phyloP scores from a whole-genome alignment of 2,113 vertebrate species.

The Etheostoma spectabile region DNA sequence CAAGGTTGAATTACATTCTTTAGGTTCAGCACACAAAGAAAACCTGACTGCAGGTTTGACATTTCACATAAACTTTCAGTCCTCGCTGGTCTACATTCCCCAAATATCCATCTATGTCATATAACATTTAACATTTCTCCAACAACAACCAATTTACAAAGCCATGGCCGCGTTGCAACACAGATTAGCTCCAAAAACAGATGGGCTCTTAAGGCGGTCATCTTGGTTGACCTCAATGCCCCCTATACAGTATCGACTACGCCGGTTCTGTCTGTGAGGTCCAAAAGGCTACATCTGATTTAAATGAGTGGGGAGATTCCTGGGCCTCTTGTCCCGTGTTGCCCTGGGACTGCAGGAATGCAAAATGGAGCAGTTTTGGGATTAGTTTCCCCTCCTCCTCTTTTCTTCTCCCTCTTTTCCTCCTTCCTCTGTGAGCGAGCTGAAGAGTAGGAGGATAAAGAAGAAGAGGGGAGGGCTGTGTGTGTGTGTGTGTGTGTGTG shows the following conservation, averaged over 20 bases:
- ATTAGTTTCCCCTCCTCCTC: slow-evolving; percentile 75
- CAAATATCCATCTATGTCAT: slow-evolving; percentile 1
- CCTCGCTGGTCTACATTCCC: slow-evolving; percentile 2
- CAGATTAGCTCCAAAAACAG: background rate
- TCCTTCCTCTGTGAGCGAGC: slow-evolving; percentile 41
- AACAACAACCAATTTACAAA: background rate
- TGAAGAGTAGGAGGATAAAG: slow-evolving; percentile 32
- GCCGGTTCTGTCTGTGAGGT: slow-evolving; percentile 24
- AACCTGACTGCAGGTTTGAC: slow-evolving; percentile 2
- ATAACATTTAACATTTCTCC: background rate
- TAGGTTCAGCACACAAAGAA: background rate
- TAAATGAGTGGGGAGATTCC: slow-evolving; percentile 75
- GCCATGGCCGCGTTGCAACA: background rate
- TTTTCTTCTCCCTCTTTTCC: slow-evolving; percentile 55
- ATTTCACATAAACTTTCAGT: background rate
- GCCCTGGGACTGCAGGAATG: slow-evolving; percentile 77
- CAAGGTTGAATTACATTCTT: background rate
- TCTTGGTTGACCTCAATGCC: slow-evolving; percentile 30
- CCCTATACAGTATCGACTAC: background rate
- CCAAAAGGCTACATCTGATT: slow-evolving; percentile 68
- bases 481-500: background rate
- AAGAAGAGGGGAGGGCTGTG: slow-evolving; percentile 18
- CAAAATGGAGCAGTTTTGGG: slow-evolving; percentile 66
- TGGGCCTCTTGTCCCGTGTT: slow-evolving; percentile 73
- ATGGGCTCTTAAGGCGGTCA: background rate